These are phyloP conservation scores for Lepus europaeus DNA, from an alignment of 2,113 vertebrate species.

Conservation along the genomic window DNA sequence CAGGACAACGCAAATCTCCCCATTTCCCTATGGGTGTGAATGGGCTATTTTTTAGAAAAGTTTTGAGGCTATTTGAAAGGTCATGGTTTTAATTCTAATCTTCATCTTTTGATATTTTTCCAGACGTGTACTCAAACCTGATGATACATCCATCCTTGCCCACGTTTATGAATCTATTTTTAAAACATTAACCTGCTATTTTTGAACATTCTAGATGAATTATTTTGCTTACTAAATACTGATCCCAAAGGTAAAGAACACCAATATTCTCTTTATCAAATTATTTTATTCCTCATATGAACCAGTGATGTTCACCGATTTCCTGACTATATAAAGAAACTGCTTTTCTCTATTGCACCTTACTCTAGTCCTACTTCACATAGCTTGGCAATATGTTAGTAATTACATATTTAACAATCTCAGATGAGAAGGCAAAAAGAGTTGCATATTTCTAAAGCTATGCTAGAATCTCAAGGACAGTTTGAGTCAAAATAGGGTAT, in stretches of 20 bases:
- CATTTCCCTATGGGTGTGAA: not conserved
- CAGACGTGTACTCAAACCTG: not conserved
- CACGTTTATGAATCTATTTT: not conserved
- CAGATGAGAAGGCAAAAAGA: not conserved
- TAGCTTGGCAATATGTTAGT: not conserved
- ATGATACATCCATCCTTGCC: not conserved
- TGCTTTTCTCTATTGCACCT: not conserved
- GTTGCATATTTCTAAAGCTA: not conserved
- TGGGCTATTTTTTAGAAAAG: not conserved
- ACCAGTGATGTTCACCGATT: not conserved
- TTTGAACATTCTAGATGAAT: not conserved
- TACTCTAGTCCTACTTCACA: not conserved
- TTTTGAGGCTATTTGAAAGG: not conserved
- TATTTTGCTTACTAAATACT: not conserved
- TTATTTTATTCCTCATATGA: not conserved
- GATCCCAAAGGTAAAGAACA: not conserved
- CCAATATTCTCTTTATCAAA: not conserved
- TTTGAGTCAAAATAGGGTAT: not conserved
- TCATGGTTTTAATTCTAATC: not conserved
- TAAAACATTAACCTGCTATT: not conserved
- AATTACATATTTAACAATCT: not conserved
- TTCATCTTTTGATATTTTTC: constrained; percentile 39
- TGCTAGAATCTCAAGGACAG: not conserved
- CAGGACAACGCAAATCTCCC: not conserved
- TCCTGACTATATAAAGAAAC: not conserved